A percentile compares a stretch with the other conserved stretches of the same genome.
These are phyloP conservation scores for Pelecanus crispus DNA, from an alignment of 2,113 vertebrate species.

Conservation along the genomic window DNA sequence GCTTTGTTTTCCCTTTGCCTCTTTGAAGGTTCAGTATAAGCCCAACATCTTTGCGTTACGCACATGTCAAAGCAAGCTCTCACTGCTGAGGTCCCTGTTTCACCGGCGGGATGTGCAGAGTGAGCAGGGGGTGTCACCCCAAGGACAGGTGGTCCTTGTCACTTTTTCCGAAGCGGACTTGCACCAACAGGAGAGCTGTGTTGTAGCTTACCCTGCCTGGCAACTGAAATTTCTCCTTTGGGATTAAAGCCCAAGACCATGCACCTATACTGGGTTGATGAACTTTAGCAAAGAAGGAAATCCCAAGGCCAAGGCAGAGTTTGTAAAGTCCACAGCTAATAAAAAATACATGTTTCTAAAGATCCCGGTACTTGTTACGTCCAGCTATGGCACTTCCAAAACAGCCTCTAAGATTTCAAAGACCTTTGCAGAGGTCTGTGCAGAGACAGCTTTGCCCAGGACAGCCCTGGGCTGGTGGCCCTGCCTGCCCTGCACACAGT, in stretches of 20 bases:
- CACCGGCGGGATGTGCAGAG: rapidly evolving
- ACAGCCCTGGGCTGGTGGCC: background rate
- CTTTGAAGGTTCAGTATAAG: background rate
- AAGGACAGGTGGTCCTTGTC: background rate
- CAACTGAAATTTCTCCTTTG: background rate
- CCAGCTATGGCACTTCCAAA: background rate
- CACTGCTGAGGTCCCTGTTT: background rate
- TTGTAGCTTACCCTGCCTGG: background rate
- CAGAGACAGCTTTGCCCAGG: background rate
- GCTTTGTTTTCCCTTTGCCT: background rate
- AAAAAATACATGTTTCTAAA: background rate
- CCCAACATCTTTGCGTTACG: background rate
- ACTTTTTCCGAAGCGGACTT: background rate
- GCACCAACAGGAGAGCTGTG: background rate
- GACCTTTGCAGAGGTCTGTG: background rate
- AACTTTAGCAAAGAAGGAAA: background rate
- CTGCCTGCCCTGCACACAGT: background rate
- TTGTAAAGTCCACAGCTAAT: background rate
- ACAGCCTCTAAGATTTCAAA: background rate
- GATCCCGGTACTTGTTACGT: background rate
- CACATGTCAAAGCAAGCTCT: background rate
- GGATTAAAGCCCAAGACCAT: background rate
- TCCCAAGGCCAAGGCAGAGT: background rate
- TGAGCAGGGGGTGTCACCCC: background rate
- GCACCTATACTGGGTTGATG: background rate